Percentiles rank a stretch among this genome's conserved stretches.
Conservation (phyloP, 1,140 invertebrate genomes). For the Zaprionus vittiger region DNA sequence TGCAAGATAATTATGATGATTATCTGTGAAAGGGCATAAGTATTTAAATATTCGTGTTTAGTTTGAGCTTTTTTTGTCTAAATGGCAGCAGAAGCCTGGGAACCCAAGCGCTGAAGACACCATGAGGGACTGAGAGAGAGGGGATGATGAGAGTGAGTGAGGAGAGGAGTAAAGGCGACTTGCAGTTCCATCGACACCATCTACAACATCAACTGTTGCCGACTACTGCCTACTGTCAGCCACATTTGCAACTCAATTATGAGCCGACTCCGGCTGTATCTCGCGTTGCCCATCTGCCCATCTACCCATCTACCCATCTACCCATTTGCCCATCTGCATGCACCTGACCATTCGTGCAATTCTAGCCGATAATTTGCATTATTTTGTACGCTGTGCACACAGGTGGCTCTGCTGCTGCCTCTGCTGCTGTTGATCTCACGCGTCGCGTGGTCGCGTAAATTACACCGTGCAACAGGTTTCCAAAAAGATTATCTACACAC, state of each 20-base stretch:
- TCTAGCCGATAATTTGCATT: constrained; percentile 80
- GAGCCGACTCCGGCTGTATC: constrained; percentile 34
- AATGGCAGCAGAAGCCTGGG: constrained; percentile 55
- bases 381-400: constrained; percentile 62
- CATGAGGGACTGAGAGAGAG: constrained; percentile 18
- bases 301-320: not conserved
- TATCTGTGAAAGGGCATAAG: constrained; percentile 73
- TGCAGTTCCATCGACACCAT: constrained; percentile 2
- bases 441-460: constrained; percentile 64
- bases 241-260: constrained; percentile 78
- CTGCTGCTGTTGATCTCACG: constrained; percentile 68
- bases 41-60: constrained; percentile 57
- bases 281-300: constrained; percentile 49
- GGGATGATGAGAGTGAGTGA: not conserved
- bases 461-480: constrained; percentile 55
- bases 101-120: constrained; percentile 46
- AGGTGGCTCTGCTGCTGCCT: constrained; percentile 63
- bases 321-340: constrained; percentile 51
- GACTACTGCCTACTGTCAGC: constrained; percentile 8
- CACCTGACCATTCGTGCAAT: constrained; percentile 78
- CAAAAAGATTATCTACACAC: not conserved
- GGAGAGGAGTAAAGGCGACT: not conserved
- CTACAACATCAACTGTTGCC: not conserved
- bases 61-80: constrained; percentile 4
- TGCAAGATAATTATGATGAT: constrained; percentile 80